Percentiles rank a stretch among this genome's conserved stretches.
Evolutionary conservation across 2,113 vertebrate genomes (phyloP).

Genomic region (Benitochromis conjunctus): DNA sequence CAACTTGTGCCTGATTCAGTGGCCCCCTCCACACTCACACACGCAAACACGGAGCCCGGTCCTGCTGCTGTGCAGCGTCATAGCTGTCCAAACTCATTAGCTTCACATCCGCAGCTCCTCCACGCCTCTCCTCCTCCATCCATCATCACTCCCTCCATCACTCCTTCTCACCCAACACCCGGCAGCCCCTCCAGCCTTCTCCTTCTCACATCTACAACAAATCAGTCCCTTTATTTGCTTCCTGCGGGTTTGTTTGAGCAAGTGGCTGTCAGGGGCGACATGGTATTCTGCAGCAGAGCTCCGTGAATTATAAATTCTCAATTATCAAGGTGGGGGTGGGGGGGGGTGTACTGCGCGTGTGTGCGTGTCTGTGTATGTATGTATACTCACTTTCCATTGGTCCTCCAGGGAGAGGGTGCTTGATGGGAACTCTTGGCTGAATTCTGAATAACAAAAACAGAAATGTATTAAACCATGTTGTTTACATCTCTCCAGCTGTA

Average conservation of each 20-base stretch:
- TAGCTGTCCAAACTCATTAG: slow-evolving; percentile 65
- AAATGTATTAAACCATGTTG: background rate
- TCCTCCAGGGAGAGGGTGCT: slow-evolving; percentile 92
- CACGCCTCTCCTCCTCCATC: slow-evolving; percentile 54
- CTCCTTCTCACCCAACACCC: slow-evolving; percentile 32
- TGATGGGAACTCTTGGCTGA: slow-evolving; percentile 92
- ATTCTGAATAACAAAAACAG: slow-evolving; percentile 76
- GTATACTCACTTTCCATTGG: slow-evolving; percentile 92
- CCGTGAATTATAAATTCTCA: slow-evolving; percentile 52
- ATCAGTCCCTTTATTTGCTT: slow-evolving; percentile 59
- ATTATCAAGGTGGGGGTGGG: slow-evolving; percentile 34
- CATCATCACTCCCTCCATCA: slow-evolving; percentile 49
- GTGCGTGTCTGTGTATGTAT: slow-evolving; percentile 7
- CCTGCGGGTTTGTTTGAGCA: slow-evolving; percentile 60
- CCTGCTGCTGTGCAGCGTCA: slow-evolving; percentile 39
- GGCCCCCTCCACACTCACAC: background rate
- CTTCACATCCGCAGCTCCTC: slow-evolving; percentile 46
- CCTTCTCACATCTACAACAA: slow-evolving; percentile 56
- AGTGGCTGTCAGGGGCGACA: slow-evolving; percentile 34
- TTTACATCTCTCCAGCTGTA: background rate
- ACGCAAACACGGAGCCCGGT: background rate
- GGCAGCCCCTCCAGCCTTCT: slow-evolving; percentile 33
- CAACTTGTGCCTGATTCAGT: slow-evolving; percentile 10
- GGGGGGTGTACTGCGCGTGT: background rate
- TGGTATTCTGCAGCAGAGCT: slow-evolving; percentile 30